A percentile compares a stretch with the other conserved stretches of the same genome.
Evolutionary conservation across 2,888 invertebrate species (phyloP).

Genomic region (Ecliptopera silaceata): DNA sequence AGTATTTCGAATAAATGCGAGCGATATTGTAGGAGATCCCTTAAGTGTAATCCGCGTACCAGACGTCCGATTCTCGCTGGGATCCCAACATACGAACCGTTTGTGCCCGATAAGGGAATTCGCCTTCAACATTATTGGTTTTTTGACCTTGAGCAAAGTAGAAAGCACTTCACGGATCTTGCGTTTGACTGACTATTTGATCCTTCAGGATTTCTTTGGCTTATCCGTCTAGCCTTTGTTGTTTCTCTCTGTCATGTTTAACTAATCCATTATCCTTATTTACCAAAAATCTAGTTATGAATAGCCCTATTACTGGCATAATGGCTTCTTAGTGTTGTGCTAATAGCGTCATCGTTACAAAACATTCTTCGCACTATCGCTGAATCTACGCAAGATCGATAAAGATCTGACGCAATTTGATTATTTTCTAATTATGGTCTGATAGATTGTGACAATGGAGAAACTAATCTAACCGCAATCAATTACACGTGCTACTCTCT

Average conservation of each 20-base stretch:
- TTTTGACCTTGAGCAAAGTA: slow-evolving; percentile 9
- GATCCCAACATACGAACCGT: slow-evolving; percentile 22
- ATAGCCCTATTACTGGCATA: neutral
- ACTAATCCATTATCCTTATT: neutral
- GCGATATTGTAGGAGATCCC: neutral
- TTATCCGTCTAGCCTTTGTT: too few species aligned
- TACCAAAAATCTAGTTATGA: neutral
- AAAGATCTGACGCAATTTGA: slow-evolving; percentile 7
- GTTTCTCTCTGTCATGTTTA: too few species aligned
- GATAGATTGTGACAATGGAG: slow-evolving; percentile 7
- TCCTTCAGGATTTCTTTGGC: neutral
- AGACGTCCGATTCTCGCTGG: slow-evolving; percentile 17
- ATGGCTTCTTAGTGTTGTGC: neutral
- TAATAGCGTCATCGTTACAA: neutral
- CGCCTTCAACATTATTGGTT: slow-evolving; percentile 7
- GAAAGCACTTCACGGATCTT: neutral
- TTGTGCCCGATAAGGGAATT: slow-evolving; percentile 21
- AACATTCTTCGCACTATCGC: neutral
- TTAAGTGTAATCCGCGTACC: slow-evolving; percentile 23
- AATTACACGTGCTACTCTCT: slow-evolving; percentile 1
- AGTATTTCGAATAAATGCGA: neutral
- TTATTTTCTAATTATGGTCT: slow-evolving; percentile 11
- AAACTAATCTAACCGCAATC: slow-evolving; percentile 12
- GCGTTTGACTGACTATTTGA: neutral
- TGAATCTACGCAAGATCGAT: slow-evolving; percentile 2